These are phyloP conservation scores for Mystacides longicornis DNA, from an alignment of 2,888 invertebrate species.

Conservation along the genomic window DNA sequence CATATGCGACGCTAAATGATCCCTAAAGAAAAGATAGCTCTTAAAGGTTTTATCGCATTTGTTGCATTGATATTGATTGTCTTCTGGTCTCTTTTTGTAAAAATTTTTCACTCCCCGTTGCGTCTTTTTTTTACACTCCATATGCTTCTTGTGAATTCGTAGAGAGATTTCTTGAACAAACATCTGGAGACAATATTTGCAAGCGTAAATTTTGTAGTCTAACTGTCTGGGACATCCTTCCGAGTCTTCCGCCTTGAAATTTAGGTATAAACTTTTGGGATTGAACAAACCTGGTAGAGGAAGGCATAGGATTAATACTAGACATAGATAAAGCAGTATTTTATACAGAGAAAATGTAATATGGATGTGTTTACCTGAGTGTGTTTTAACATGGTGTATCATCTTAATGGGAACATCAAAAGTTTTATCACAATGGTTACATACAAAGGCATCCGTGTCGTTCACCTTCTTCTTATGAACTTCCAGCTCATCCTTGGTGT, in stretches of 20 bases:
- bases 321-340: too few relatives aligned
- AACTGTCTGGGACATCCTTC: background rate
- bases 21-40: background rate
- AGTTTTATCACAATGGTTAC: background rate
- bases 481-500: background rate
- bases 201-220: background rate
- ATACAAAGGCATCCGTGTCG: background rate
- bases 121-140: background rate
- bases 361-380: background rate
- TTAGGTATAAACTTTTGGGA: background rate
- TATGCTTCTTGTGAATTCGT: background rate
- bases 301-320: too few relatives aligned
- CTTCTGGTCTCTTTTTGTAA: background rate
- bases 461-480: background rate
- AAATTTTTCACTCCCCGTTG: background rate
- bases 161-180: background rate
- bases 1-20: background rate
- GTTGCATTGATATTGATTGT: background rate
- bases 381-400: background rate
- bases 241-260: background rate
- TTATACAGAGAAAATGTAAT: too few relatives aligned
- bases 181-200: background rate
- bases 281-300: background rate
- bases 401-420: background rate
- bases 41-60: background rate